Conservation (phyloP, 2,888 invertebrate genomes). For the Pecten maximus region DNA sequence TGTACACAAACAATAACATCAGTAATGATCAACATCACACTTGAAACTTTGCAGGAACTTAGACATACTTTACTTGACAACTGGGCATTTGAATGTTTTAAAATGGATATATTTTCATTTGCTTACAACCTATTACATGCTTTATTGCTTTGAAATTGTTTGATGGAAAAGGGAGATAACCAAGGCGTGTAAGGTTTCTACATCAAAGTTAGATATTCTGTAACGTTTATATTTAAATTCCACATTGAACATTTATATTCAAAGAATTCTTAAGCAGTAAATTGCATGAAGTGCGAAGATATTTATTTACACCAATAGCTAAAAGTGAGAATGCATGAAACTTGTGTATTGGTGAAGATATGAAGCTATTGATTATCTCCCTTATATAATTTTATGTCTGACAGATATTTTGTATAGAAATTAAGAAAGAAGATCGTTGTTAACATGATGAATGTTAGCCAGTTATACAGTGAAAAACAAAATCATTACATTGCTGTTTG, state of each 20-base stretch:
- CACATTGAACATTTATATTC: not conserved
- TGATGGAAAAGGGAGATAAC: not conserved
- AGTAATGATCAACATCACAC: not conserved
- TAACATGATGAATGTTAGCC: not conserved
- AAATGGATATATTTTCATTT: not conserved
- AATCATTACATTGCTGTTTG: not conserved
- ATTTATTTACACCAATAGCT: not conserved
- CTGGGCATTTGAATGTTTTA: not conserved
- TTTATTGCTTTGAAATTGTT: not conserved
- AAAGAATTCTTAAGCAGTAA: not conserved
- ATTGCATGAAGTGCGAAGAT: not conserved
- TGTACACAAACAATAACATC: not conserved
- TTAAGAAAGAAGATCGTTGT: not conserved
- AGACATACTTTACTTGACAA: not conserved
- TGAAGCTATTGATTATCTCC: not conserved
- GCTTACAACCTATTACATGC: not conserved
- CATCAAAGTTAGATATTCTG: not conserved
- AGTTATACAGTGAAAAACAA: no score
- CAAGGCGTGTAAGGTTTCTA: not conserved
- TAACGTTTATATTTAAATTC: no score
- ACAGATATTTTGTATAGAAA: not conserved
- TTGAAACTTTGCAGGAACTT: not conserved
- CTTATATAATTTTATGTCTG: not conserved
- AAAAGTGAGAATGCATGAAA: not conserved
- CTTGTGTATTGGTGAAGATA: not conserved